phyloP scores from a whole-genome alignment of 1,140 invertebrate genomes.

The Brachionus angularis region DNA sequence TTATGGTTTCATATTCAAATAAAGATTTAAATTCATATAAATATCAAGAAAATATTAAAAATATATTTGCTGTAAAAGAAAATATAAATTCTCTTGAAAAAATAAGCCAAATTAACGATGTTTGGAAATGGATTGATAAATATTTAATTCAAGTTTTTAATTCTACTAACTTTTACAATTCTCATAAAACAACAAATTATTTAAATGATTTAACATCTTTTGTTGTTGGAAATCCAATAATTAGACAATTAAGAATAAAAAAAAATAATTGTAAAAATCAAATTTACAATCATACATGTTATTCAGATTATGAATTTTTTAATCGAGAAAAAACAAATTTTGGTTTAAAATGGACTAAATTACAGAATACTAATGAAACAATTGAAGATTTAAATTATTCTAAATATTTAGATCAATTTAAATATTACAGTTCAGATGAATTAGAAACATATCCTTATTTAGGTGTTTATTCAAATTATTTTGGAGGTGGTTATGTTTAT shows the following conservation, averaged over 20 bases:
- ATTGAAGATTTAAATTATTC: background rate
- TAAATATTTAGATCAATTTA: too few relatives aligned
- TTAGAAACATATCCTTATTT: too few relatives aligned
- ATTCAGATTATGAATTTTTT: background rate
- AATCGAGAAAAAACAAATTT: background rate
- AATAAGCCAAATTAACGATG: too few relatives aligned
- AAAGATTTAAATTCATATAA: background rate
- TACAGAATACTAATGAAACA: background rate
- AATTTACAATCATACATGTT: background rate
- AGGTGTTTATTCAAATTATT: too few relatives aligned
- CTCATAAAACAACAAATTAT: too few relatives aligned
- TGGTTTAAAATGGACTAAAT: background rate
- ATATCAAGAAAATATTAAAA: background rate
- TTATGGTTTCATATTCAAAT: background rate
- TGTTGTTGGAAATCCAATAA: slow-evolving; percentile 62
- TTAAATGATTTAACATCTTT: slow-evolving; percentile 60
- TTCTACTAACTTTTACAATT: too few relatives aligned
- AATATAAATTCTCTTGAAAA: too few relatives aligned
- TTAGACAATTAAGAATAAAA: slow-evolving; percentile 51
- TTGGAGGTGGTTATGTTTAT: too few relatives aligned
- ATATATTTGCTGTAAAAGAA: background rate
- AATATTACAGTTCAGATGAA: too few relatives aligned
- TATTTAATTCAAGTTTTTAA: too few relatives aligned
- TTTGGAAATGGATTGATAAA: too few relatives aligned
- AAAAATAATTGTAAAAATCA: too few relatives aligned